Conservation (phyloP, 2,888 invertebrate species). For the Baronia brevicornis region DNA sequence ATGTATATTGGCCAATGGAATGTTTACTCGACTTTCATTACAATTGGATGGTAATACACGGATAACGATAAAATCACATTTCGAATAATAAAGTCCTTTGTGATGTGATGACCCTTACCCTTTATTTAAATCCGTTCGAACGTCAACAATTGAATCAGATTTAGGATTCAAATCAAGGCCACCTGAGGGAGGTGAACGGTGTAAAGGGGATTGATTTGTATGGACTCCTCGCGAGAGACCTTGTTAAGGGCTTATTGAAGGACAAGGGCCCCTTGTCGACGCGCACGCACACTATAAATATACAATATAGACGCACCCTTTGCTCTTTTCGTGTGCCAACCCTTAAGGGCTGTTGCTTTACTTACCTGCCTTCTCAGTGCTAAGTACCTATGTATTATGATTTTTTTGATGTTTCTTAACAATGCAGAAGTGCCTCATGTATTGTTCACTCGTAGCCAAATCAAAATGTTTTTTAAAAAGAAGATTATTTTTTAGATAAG, state of each 20-base stretch:
- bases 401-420: conserved; percentile 26
- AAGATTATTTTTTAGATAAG: too few relatives aligned
- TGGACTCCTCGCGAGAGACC: conserved; percentile 47
- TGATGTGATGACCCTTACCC: conserved; percentile 47
- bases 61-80: conserved; percentile 49
- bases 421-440: conserved; percentile 21
- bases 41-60: conserved; percentile 46
- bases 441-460: conserved; percentile 10
- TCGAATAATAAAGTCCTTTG: conserved; percentile 46
- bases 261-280: conserved; percentile 47
- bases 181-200: conserved; percentile 54
- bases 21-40: conserved; percentile 45
- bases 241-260: conserved; percentile 68
- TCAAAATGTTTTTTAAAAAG: conserved; percentile 8
- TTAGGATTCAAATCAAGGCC: conserved; percentile 63
- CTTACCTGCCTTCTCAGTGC: conserved; percentile 40
- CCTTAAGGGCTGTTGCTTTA: conserved; percentile 43
- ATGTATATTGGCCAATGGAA: conserved; percentile 47
- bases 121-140: conserved; percentile 42
- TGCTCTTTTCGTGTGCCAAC: conserved; percentile 65
- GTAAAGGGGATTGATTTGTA: conserved; percentile 57
- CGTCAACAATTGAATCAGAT: conserved; percentile 62
- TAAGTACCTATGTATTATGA: conserved; percentile 35
- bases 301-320: conserved; percentile 51
- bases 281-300: conserved; percentile 47